Evolutionary conservation across 2,113 vertebrate species (phyloP).

Genomic region (Leptobrachium leishanense): DNA sequence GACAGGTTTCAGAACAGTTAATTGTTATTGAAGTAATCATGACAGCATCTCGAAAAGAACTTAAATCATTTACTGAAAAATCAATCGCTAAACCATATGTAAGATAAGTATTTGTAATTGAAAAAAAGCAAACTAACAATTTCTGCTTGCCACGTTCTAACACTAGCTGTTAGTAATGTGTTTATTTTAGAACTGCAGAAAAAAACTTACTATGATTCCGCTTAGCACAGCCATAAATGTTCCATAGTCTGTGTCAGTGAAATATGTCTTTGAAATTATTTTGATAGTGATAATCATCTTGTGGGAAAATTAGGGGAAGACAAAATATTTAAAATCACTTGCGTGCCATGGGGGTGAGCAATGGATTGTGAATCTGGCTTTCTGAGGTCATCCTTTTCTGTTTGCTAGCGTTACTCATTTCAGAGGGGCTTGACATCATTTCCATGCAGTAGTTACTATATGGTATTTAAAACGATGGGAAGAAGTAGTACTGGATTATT

Average conservation of each 20-base stretch:
- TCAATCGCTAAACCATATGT: too few relatives aligned
- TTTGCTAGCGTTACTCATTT: not conserved
- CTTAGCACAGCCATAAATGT: not conserved
- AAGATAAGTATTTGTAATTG: too few relatives aligned
- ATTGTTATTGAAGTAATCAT: too few relatives aligned
- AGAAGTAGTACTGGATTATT: too few relatives aligned
- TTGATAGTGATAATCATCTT: not conserved
- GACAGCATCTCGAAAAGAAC: too few relatives aligned
- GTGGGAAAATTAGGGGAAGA: not conserved
- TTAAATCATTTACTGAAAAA: too few relatives aligned
- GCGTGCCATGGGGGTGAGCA: not conserved
- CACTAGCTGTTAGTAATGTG: not conserved
- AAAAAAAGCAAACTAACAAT: too few relatives aligned
- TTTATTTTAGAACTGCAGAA: not conserved
- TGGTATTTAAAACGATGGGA: too few relatives aligned
- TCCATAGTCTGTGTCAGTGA: not conserved
- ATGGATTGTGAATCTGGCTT: not conserved
- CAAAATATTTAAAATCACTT: slow-evolving; percentile 2
- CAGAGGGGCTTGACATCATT: not conserved
- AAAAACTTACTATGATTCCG: not conserved
- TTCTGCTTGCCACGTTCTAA: not conserved
- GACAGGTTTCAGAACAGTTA: too few relatives aligned
- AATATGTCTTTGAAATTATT: not conserved
- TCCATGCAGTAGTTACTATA: too few relatives aligned
- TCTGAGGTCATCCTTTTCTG: not conserved